phyloP scores from a whole-genome alignment of 2,888 invertebrate species.

The Ormyrus labotus region DNA sequence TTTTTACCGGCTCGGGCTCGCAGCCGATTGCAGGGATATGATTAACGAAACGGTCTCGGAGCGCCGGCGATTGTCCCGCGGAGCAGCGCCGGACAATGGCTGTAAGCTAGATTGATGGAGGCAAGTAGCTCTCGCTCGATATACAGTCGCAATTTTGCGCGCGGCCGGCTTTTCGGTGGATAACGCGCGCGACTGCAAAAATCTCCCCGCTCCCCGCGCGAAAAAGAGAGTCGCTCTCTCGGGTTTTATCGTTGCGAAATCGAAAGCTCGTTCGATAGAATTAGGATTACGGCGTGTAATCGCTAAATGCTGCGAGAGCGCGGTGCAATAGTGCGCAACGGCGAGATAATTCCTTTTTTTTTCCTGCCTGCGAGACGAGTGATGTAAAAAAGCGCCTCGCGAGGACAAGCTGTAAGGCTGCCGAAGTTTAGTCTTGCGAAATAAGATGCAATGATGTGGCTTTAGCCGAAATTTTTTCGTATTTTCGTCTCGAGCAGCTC shows the following conservation, averaged over 20 bases:
- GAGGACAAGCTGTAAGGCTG: no score
- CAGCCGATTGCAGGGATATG: constrained; percentile 6
- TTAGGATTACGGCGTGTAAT: constrained; percentile 44
- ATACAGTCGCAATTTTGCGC: no score
- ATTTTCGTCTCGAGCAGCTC: no score
- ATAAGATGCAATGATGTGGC: no score
- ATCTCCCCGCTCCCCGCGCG: no score
- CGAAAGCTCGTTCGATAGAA: constrained; percentile 33
- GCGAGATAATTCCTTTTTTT: not conserved
- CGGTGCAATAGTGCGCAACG: constrained; percentile 36
- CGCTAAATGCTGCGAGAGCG: not conserved
- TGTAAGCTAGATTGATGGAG: constrained; percentile 51
- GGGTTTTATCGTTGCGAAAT: constrained; percentile 24
- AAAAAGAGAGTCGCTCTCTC: no score
- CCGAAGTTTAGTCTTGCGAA: no score
- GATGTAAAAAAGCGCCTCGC: no score
- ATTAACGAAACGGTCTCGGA: constrained; percentile 40
- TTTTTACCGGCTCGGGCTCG: constrained; percentile 14
- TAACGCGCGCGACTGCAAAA: not conserved
- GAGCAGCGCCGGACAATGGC: constrained; percentile 39
- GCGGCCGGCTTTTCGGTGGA: not conserved
- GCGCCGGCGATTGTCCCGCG: constrained; percentile 16
- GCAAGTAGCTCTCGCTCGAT: not conserved
- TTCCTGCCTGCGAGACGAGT: not conserved
- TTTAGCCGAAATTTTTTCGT: no score